These are phyloP conservation scores for Oreohelix idahoensis DNA, from an alignment of 1,140 invertebrate genomes.

Conservation along the genomic window DNA sequence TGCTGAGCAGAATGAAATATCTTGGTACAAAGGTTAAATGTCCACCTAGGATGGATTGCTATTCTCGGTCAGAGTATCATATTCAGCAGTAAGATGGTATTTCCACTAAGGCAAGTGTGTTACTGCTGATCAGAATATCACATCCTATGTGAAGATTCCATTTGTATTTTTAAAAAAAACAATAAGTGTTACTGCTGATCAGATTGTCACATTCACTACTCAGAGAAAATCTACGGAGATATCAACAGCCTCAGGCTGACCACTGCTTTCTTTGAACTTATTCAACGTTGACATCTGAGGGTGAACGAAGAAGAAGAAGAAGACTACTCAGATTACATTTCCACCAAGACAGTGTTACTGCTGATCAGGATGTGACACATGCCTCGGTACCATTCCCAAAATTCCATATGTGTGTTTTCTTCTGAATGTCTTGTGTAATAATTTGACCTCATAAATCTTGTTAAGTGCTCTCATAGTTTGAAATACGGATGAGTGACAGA, in stretches of 20 bases:
- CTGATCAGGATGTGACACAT: background rate
- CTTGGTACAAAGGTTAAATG: too few species aligned
- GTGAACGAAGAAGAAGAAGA: too few species aligned
- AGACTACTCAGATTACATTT: too few species aligned
- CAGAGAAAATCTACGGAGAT: too few species aligned
- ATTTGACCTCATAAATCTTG: background rate
- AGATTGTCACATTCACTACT: background rate
- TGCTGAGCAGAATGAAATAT: too few species aligned
- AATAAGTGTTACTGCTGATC: background rate
- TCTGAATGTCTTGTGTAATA: background rate
- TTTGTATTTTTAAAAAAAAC: too few species aligned
- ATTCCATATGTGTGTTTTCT: background rate
- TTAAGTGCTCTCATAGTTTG: background rate
- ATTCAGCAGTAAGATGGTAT: background rate
- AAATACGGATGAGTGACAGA: too few species aligned
- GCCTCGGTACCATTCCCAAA: background rate
- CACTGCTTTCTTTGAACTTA: too few species aligned
- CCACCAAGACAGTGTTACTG: background rate
- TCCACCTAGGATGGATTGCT: background rate
- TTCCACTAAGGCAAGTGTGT: background rate
- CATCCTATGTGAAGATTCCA: background rate
- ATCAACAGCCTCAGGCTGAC: too few species aligned
- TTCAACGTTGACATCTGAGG: too few species aligned
- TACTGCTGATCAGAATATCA: conserved; percentile 1
- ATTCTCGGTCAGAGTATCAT: too few species aligned